A percentile compares a stretch with the other conserved stretches of the same genome.
Conservation (phyloP, 2,113 vertebrate species). For the Xenopus tropicalis region DNA sequence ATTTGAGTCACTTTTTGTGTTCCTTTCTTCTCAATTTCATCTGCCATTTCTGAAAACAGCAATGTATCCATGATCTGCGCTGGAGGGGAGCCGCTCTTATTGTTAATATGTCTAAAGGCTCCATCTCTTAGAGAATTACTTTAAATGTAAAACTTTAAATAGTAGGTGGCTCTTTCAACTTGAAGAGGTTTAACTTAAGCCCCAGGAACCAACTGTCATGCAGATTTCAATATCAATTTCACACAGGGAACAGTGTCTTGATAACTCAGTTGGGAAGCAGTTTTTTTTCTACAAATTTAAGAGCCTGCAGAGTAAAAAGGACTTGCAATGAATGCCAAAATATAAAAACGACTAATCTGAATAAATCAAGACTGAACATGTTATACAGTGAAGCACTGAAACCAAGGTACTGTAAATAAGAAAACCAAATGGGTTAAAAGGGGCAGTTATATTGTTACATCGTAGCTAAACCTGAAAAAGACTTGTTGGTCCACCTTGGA, state of each 20-base stretch:
- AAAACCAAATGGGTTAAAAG: too few relatives aligned
- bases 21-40: conserved; percentile 3
- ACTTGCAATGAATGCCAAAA: too few relatives aligned
- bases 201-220: conserved; percentile 9
- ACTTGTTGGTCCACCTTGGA: too few relatives aligned
- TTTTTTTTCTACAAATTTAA: background rate
- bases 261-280: background rate
- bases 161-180: conserved; percentile 5
- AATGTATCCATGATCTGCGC: background rate
- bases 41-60: background rate
- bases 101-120: conserved; percentile 16
- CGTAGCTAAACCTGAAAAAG: too few relatives aligned
- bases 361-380: too few relatives aligned
- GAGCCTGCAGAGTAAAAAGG: too few relatives aligned
- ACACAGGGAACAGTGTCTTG: background rate
- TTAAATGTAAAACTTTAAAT: conserved; percentile 13
- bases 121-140: background rate
- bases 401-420: too few relatives aligned
- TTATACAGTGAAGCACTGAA: too few relatives aligned
- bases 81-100: background rate
- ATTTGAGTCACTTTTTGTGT: background rate
- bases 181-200: background rate
- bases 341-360: too few relatives aligned
- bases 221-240: conserved; percentile 1
- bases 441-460: too few relatives aligned